phyloP scores from a whole-genome alignment of 2,113 vertebrate species.

The Paramormyrops kingsleyae region DNA sequence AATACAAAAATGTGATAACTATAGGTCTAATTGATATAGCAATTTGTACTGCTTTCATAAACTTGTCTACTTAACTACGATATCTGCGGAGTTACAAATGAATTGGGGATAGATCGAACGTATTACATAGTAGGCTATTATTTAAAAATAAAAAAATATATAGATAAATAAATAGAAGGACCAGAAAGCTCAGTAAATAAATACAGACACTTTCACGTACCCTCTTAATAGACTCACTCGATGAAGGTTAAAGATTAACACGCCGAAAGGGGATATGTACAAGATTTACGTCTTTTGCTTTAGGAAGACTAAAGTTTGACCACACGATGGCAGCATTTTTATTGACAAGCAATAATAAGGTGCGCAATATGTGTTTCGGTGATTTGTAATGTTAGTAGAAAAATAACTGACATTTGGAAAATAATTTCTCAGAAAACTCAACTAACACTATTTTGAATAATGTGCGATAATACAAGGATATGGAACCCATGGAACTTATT shows the following conservation, averaged over 20 bases:
- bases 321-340: slow-evolving; percentile 14
- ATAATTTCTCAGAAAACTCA: not conserved
- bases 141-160: not conserved
- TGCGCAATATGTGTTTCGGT: not conserved
- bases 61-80: not conserved
- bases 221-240: not conserved
- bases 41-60: not conserved
- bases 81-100: not conserved
- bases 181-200: not conserved
- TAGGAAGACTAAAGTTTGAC: not conserved
- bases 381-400: not conserved
- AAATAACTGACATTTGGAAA: not conserved
- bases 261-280: not conserved
- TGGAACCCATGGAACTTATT: not conserved
- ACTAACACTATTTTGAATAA: not conserved
- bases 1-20: not conserved
- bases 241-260: not conserved
- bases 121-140: not conserved
- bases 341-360: not conserved
- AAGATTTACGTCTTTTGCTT: not conserved
- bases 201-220: not conserved
- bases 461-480: not conserved
- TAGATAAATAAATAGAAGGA: not conserved
- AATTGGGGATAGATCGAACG: not conserved
- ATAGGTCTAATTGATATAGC: not conserved